Evolutionary conservation across 2,113 vertebrate genomes (phyloP).

Genomic region (Corythornis cristatus): DNA sequence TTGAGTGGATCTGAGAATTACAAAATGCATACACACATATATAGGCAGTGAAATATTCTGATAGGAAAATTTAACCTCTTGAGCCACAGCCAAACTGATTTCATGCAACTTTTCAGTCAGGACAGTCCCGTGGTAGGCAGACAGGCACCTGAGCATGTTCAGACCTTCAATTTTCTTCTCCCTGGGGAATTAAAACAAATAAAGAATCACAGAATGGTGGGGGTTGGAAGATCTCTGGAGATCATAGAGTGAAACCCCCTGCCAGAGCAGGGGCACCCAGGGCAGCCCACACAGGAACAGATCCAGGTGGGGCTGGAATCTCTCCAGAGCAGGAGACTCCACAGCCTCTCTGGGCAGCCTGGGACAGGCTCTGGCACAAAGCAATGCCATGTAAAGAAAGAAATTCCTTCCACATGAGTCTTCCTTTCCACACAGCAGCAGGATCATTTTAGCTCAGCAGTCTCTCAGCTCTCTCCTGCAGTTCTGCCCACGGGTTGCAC

Average conservation of each 20-base stretch:
- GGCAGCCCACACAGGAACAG: too few relatives aligned
- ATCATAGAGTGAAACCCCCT: too few relatives aligned
- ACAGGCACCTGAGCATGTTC: conserved; percentile 84
- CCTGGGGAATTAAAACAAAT: conserved; percentile 69
- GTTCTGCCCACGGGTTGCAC: not conserved
- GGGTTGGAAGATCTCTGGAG: too few relatives aligned
- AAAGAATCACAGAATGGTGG: too few relatives aligned
- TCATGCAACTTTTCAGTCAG: conserved; percentile 88
- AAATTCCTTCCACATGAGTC: not conserved
- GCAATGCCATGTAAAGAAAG: fast-evolving
- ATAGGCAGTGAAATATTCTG: not conserved
- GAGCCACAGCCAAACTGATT: conserved; percentile 84
- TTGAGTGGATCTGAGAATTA: not conserved
- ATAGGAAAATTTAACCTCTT: conserved; percentile 83
- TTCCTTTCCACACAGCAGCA: fast-evolving
- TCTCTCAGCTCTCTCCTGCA: not conserved
- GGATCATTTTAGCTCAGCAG: not conserved
- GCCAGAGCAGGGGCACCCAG: too few relatives aligned
- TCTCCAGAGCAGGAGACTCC: too few relatives aligned
- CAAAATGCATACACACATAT: not conserved
- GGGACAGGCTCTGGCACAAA: too few relatives aligned
- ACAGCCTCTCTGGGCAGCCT: too few relatives aligned
- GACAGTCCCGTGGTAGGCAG: conserved; percentile 83
- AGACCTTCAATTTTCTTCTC: conserved; percentile 96
- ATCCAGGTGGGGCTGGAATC: too few relatives aligned